Base-by-base conservation (phyloP, 2,113 vertebrate species). In the Gobiocypris rarus region DNA sequence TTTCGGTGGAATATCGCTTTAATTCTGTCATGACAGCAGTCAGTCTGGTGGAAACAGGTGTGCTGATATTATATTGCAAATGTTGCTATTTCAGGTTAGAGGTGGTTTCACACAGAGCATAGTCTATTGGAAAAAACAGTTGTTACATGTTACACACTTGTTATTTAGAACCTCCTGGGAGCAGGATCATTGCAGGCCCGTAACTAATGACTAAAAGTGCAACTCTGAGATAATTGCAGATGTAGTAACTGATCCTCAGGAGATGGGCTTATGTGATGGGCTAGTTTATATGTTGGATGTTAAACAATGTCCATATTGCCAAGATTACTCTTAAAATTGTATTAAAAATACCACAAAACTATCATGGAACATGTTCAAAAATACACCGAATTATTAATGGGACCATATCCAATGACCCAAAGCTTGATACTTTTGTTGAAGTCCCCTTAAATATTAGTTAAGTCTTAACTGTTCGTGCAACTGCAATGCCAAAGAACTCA, bases 171-270 rank as follows among this genome's bases (percentile, higher is more conserved):
- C 14, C 83, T 74, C 76, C 13, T 1, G 52, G 80, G 83, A 74
- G 28, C 26, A 50, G 50, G n/a, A 73, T 38, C 56, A 74, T 71
- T 63, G 34, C 43, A 71, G 28, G 45, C 67, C 76, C 10, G 19
- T 71, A 81, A 71, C 65, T 80, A 85, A 73, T 59, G 78, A 79
- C 24, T 82, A 84, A 79, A 84, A 52, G 43, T 63, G 65, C 52
- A 81, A 69, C 52, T 28, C 67, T 63, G 52, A 38, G 76, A 59
- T 85, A 85, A 85, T 81, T 85, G 83, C 54, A 52, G n/a, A 58
- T 34, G 5, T 82, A 67, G 28, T 81, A 67, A 15, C 15, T 22
- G 17, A 61, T 75, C 58, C 70, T 65, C 70, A 38, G 13, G 58
- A 81, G 45, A 56, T n/a, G n/a, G 41, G 11, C 41, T 31, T 9